These are phyloP conservation scores for Apistogramma diplotaenia DNA, from an alignment of 2,113 vertebrate species.

Conservation along the genomic window DNA sequence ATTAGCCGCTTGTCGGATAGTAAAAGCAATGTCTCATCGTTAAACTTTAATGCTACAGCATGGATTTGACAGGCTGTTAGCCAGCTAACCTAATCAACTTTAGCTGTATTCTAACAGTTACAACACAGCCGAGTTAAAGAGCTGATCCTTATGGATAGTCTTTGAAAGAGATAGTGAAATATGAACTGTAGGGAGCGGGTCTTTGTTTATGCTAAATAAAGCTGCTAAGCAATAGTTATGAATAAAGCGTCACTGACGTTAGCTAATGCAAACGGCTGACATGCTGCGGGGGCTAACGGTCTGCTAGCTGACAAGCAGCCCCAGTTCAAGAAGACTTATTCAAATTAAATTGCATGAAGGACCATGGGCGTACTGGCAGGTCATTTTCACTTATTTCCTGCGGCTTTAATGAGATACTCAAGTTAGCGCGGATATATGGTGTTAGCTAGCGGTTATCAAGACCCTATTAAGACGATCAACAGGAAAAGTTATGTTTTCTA, in stretches of 20 bases:
- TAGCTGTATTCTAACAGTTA: neutral
- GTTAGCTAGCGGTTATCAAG: conserved; percentile 12
- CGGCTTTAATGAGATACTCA: neutral
- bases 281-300: conserved; percentile 16
- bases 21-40: neutral
- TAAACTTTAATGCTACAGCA: conserved; percentile 41
- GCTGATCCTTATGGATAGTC: neutral
- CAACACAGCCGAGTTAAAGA: neutral
- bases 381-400: neutral
- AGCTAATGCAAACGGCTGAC: conserved; percentile 3
- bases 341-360: neutral
- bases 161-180: rapidly evolving
- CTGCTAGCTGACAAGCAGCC: neutral
- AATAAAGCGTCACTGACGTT: neutral
- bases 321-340: neutral
- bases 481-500: neutral
- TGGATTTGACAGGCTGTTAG: conserved; percentile 18
- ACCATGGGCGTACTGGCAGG: rapidly evolving
- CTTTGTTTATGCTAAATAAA: neutral
- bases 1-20: neutral
- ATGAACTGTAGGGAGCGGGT: rapidly evolving
- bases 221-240: neutral
- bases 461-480: neutral
- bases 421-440: conserved; percentile 20
- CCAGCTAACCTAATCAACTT: neutral